phyloP scores from a whole-genome alignment of 2,113 vertebrate species.

The Ammodytes dubius region DNA sequence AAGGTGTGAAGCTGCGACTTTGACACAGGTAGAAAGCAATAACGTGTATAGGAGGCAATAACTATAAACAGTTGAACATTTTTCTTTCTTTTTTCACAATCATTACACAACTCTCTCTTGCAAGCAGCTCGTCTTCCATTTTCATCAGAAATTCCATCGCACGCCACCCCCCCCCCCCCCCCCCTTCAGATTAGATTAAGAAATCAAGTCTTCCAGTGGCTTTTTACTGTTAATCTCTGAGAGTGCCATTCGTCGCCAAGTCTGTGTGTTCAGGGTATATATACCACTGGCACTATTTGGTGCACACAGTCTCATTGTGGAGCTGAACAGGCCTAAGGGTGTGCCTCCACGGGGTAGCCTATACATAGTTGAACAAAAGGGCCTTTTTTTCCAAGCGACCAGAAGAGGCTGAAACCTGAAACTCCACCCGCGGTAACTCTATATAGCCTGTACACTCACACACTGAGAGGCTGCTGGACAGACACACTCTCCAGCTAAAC shows the following conservation, averaged over 20 bases:
- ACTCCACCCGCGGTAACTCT: conserved; percentile 55
- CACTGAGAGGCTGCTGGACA: not conserved
- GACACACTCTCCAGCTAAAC: not conserved
- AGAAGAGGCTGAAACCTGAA: conserved; percentile 65
- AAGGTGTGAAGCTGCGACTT: not conserved
- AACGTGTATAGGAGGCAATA: conserved; percentile 17
- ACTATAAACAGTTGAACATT: conserved; percentile 1
- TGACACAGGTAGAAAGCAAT: conserved; percentile 32
- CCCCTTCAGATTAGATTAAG: not conserved
- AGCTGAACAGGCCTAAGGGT: conserved; percentile 9
- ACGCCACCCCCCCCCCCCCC: too few species aligned
- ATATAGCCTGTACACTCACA: conserved; percentile 2
- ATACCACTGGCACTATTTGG: conserved; percentile 6
- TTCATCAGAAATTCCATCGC: conserved; percentile 16
- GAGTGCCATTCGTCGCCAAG: not conserved
- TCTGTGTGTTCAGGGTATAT: not conserved
- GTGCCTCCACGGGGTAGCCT: conserved; percentile 8
- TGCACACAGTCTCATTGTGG: conserved; percentile 9
- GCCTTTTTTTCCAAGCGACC: conserved; percentile 19
- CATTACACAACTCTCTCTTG: not conserved
- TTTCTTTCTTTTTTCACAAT: not conserved
- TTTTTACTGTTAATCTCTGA: conserved; percentile 1
- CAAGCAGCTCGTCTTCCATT: conserved; percentile 40
- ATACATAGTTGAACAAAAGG: conserved; percentile 73
- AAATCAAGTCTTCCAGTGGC: conserved; percentile 43